Base-by-base conservation (phyloP, 2,113 vertebrate species). In the Felis chaus region DNA sequence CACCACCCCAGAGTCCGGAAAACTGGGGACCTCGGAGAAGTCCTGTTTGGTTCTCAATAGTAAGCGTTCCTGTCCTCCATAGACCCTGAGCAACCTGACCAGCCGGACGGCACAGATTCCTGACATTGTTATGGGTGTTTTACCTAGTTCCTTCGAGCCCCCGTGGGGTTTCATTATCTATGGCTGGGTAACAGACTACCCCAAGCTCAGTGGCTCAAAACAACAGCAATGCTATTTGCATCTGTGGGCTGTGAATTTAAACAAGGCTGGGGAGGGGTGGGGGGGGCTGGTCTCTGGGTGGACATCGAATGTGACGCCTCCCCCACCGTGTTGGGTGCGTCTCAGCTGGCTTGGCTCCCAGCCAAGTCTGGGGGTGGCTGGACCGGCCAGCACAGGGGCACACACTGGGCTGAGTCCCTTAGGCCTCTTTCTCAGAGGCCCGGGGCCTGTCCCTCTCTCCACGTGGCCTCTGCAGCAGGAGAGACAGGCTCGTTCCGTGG, bases 191-290 rank as follows among this genome's bases (percentile, higher is more conserved):
- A 50, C 19, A 11, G 73, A 15, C 21, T 7, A 25, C 25, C 14
- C 31, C 5, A 4, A 39, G 27, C 4, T 2, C 3, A 3, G 39
- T 12, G 61, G 74, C 93, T 86, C 21, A 33, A 65, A 21, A 65
- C 4, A 48, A 19, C 45, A 12, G 79, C 25, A 1, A 39, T 29
- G 53, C n/a, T 29, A 4, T n/a, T 63, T 45, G 94, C 78, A 68
- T 15, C 76, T 50, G 19, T 7, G 31, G 29, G 76, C 5, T 1
- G 8, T 25, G 63, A 36, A 45, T 39, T 68, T n/a, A 74, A n/a
- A 41, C 55, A 41, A 16, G 19, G 55, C n/a, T 1, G 1, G 1
- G 3, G 0, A 0, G 50, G 33, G 15, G 65, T 23, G 53, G 1
- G 2, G 0, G 39, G 36, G 9, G 65, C 83, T 55, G 61, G 21